A percentile compares a stretch with the other conserved stretches of the same genome.
phyloP scores from a whole-genome alignment of 2,797 vertebrate species.

The Falco columbarius region DNA sequence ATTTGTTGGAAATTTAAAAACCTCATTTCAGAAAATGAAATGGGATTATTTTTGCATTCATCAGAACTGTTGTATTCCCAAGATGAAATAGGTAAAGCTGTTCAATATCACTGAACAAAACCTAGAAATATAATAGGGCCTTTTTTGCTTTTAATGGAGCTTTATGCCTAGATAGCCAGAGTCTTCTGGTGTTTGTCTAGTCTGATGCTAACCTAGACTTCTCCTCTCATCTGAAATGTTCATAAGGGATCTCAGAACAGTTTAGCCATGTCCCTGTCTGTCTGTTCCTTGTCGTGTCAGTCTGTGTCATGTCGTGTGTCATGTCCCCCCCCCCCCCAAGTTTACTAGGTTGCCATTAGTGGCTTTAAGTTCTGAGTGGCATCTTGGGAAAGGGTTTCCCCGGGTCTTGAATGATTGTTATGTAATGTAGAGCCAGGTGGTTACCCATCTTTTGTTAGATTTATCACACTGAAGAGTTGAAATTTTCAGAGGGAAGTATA shows the following conservation, averaged over 20 bases:
- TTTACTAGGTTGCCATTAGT: neutral
- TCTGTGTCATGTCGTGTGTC: too few species aligned
- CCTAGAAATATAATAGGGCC: neutral
- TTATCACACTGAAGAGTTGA: neutral
- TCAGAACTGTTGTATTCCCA: neutral
- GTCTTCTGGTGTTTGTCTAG: neutral
- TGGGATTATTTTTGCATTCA: neutral
- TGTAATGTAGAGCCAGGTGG: neutral
- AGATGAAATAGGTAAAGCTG: neutral
- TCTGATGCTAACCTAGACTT: neutral
- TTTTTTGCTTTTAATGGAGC: neutral
- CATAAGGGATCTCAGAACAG: neutral
- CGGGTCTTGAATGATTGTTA: neutral
- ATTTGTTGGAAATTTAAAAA: neutral
- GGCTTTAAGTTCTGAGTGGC: neutral
- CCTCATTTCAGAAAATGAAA: neutral
- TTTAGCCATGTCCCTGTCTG: neutral
- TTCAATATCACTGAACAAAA: neutral
- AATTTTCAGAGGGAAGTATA: neutral
- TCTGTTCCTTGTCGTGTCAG: too few species aligned
- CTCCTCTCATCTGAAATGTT: neutral
- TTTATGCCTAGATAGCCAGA: neutral
- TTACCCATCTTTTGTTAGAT: neutral
- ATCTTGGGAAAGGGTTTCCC: neutral
- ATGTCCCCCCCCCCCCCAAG: too few species aligned